Evolutionary conservation across 2,888 invertebrate species (phyloP).

Genomic region (Onthophagus sagittarius): DNA sequence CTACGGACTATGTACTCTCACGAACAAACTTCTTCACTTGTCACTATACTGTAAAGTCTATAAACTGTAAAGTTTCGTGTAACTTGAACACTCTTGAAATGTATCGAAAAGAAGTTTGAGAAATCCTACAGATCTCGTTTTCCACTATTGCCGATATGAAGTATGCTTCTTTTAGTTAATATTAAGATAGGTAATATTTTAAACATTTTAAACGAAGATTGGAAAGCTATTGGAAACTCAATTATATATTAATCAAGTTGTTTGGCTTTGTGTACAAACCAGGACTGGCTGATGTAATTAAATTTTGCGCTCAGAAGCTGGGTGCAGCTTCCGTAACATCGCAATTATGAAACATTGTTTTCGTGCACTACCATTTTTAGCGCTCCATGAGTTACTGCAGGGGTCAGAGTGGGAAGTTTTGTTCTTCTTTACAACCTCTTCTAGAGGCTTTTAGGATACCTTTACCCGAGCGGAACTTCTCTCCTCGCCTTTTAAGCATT

Average conservation of each 20-base stretch:
- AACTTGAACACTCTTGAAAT: neutral
- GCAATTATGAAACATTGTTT: neutral
- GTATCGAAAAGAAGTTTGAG: no score
- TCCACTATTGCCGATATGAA: no score
- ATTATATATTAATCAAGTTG: neutral
- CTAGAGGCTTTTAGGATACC: neutral
- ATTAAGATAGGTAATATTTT: no score
- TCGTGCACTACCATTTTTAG: neutral
- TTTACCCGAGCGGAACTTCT: neutral
- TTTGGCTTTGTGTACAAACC: neutral
- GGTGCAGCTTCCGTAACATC: neutral
- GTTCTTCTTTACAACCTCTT: neutral
- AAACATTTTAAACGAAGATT: no score
- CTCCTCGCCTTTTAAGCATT: neutral
- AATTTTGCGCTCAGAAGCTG: neutral
- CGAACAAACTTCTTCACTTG: neutral
- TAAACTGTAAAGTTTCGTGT: neutral
- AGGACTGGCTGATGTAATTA: neutral
- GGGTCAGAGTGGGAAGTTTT: neutral
- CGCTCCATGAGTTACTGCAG: neutral
- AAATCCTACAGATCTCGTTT: no score
- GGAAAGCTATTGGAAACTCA: neutral
- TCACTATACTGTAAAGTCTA: neutral
- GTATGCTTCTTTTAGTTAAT: no score
- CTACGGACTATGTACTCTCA: neutral